phyloP scores from a whole-genome alignment of 2,888 invertebrate species.

The Amiota mariae region DNA sequence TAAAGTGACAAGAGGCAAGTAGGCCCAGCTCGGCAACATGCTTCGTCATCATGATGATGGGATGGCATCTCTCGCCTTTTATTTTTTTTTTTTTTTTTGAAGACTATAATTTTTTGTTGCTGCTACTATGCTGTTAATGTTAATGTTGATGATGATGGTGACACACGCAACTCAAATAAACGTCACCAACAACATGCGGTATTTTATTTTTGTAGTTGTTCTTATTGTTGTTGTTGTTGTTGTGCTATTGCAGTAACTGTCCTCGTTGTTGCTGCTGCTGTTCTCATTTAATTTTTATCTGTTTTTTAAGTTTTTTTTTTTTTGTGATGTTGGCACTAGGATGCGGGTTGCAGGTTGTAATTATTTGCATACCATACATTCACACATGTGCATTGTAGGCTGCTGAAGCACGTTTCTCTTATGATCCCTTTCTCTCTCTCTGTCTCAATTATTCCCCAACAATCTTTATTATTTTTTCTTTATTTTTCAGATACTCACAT shows the following conservation, averaged over 20 bases:
- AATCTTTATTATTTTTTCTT: too few species aligned
- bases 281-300: constrained; percentile 19
- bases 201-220: constrained; percentile 24
- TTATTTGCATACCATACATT: neutral
- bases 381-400: too few species aligned
- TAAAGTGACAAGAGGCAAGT: neutral
- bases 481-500: too few species aligned
- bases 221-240: constrained; percentile 21
- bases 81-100: neutral
- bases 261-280: constrained; percentile 39
- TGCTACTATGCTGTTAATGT: neutral
- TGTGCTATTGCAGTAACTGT: constrained; percentile 28
- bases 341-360: neutral
- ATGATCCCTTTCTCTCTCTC: too few species aligned
- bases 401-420: too few species aligned
- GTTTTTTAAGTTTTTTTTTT: neutral
- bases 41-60: constrained; percentile 48
- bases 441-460: neutral
- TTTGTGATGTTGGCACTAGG: neutral
- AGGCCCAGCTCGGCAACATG: constrained; percentile 1
- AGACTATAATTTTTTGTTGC: constrained; percentile 39
- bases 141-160: constrained; percentile 51
- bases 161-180: constrained; percentile 56
- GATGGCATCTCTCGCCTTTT: neutral
- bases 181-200: constrained; percentile 31